Conservation (phyloP, 1,140 invertebrate genomes). For the Lucilia sericata region DNA sequence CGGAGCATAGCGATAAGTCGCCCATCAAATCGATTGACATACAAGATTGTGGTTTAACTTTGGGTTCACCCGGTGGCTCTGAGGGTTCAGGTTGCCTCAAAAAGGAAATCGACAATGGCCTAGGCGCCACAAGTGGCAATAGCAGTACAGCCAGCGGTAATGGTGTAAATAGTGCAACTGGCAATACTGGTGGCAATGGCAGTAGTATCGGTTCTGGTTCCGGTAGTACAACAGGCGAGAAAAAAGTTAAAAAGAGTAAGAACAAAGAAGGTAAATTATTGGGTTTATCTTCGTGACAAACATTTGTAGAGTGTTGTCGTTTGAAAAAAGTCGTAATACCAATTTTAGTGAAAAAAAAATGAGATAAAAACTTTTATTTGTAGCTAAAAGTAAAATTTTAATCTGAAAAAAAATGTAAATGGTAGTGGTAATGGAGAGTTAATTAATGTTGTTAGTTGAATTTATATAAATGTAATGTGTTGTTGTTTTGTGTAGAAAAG, state of each 20-base stretch:
- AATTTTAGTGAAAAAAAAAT: conserved; percentile 54
- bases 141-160: conserved; percentile 44
- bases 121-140: conserved; percentile 35
- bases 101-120: conserved; percentile 45
- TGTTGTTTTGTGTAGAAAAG: no score
- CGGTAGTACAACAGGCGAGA: conserved; percentile 63
- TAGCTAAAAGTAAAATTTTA: neutral
- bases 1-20: conserved; percentile 64
- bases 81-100: conserved; percentile 49
- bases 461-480: no score
- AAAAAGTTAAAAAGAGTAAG: conserved; percentile 68
- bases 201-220: conserved; percentile 51
- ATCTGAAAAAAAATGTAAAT: neutral
- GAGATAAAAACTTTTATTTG: conserved; percentile 40
- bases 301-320: conserved; percentile 52
- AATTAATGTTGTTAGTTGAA: no score
- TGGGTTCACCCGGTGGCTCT: conserved; percentile 50
- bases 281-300: conserved; percentile 63
- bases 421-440: neutral
- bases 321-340: conserved; percentile 48
- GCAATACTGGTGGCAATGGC: conserved; percentile 38
- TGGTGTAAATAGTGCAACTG: conserved; percentile 29
- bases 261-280: conserved; percentile 67
- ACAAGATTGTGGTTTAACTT: conserved; percentile 50
- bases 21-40: conserved; percentile 53